phyloP scores from a whole-genome alignment of 2,113 vertebrate species.

The Oceanites oceanicus region DNA sequence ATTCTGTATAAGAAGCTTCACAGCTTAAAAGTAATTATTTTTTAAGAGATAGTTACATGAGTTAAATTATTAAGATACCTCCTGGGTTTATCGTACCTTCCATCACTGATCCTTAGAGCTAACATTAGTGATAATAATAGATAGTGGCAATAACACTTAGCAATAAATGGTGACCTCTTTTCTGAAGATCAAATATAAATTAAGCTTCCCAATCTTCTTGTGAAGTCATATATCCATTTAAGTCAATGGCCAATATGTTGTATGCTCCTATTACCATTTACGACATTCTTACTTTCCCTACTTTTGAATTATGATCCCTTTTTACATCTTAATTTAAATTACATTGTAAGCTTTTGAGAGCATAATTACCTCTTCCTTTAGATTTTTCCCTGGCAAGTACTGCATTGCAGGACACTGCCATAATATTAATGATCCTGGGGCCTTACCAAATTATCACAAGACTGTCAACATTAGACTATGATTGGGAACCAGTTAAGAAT shows the following conservation, averaged over 20 bases:
- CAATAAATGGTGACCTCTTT: neutral
- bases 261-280: neutral
- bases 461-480: neutral
- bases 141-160: neutral
- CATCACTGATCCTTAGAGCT: neutral
- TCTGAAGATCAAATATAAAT: neutral
- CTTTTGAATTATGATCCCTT: neutral
- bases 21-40: neutral
- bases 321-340: conserved; percentile 8
- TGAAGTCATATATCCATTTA: neutral
- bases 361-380: neutral
- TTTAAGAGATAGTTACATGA: neutral
- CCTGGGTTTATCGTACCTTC: neutral
- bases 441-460: neutral
- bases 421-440: neutral
- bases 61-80: neutral
- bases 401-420: neutral
- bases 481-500: neutral
- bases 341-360: neutral
- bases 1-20: neutral
- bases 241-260: neutral
- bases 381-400: neutral
- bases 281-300: neutral
- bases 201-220: neutral
- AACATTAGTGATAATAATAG: neutral